A percentile compares a stretch with the other conserved stretches of the same genome.
Conservation (phyloP, 2,113 vertebrate genomes). For the Tor tambroides region DNA sequence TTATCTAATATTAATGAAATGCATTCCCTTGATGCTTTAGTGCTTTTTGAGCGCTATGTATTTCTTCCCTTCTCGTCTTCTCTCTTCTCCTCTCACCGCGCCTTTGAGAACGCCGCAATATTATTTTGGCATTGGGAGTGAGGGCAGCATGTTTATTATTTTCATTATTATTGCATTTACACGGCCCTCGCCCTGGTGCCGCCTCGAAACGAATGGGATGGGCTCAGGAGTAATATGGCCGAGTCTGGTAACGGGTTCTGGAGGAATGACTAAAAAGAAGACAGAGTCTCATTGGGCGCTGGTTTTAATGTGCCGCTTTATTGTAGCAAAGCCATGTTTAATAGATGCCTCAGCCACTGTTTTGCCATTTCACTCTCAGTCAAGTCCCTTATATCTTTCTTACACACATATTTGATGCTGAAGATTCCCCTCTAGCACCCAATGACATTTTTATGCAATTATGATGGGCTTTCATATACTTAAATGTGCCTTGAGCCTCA, state of each 20-base stretch:
- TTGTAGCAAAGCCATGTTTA: slow-evolving; percentile 77
- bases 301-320: slow-evolving; percentile 76
- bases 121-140: slow-evolving; percentile 77
- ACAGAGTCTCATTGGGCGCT: slow-evolving; percentile 73
- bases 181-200: slow-evolving; percentile 70
- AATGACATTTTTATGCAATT: slow-evolving; percentile 48
- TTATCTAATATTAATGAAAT: slow-evolving; percentile 88
- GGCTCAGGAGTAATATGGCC: slow-evolving; percentile 73
- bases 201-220: slow-evolving; percentile 74
- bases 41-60: slow-evolving; percentile 80
- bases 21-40: slow-evolving; percentile 81
- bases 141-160: slow-evolving; percentile 83
- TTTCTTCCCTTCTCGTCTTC: slow-evolving; percentile 64
- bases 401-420: slow-evolving; percentile 12
- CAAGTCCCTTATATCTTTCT: slow-evolving; percentile 20
- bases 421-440: slow-evolving; percentile 34
- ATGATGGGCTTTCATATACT: slow-evolving; percentile 35
- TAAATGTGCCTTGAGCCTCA: slow-evolving; percentile 14
- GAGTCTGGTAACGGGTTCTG: slow-evolving; percentile 63
- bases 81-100: slow-evolving; percentile 67
- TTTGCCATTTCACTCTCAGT: slow-evolving; percentile 67
- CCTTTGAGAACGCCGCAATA: slow-evolving; percentile 79
- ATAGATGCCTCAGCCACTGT: slow-evolving; percentile 74
- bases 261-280: slow-evolving; percentile 72
- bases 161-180: slow-evolving; percentile 83